phyloP scores from a whole-genome alignment of 2,888 invertebrate genomes.

The Pyralis farinalis region DNA sequence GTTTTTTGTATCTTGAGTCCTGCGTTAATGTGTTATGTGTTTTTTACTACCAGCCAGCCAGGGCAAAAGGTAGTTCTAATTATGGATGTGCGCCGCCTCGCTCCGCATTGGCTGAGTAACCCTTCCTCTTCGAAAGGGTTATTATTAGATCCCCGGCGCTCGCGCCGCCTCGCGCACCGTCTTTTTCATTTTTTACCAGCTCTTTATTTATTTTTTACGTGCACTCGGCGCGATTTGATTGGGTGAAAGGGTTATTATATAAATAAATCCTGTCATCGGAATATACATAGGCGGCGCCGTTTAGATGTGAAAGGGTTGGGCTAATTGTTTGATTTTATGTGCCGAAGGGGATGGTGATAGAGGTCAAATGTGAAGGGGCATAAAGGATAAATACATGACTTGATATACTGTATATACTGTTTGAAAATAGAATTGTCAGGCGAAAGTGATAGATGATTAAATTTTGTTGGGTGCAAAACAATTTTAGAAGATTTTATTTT shows the following conservation, averaged over 20 bases:
- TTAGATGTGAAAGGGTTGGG: slow-evolving; percentile 60
- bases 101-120: slow-evolving; percentile 62
- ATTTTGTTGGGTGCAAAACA: too few relatives aligned
- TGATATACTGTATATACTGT: not conserved
- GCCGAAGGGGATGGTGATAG: slow-evolving; percentile 27
- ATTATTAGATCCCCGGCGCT: slow-evolving; percentile 67
- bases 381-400: not conserved
- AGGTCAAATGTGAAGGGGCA: slow-evolving; percentile 6
- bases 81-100: slow-evolving; percentile 57
- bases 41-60: too few relatives aligned
- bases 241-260: slow-evolving; percentile 71
- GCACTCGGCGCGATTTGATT: slow-evolving; percentile 48
- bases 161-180: slow-evolving; percentile 56
- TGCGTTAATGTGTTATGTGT: too few relatives aligned
- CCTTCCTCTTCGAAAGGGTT: slow-evolving; percentile 71
- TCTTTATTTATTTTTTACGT: slow-evolving; percentile 58
- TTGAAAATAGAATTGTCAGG: too few relatives aligned
- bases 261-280: slow-evolving; percentile 51
- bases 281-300: slow-evolving; percentile 48
- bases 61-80: slow-evolving; percentile 9
- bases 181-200: slow-evolving; percentile 68
- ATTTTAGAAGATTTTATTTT: too few relatives aligned
- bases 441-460: too few relatives aligned
- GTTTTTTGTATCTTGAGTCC: too few relatives aligned
- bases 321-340: slow-evolving; percentile 38